Base-by-base conservation (phyloP, 2,113 vertebrate species). In the Atractosteus spatula region DNA sequence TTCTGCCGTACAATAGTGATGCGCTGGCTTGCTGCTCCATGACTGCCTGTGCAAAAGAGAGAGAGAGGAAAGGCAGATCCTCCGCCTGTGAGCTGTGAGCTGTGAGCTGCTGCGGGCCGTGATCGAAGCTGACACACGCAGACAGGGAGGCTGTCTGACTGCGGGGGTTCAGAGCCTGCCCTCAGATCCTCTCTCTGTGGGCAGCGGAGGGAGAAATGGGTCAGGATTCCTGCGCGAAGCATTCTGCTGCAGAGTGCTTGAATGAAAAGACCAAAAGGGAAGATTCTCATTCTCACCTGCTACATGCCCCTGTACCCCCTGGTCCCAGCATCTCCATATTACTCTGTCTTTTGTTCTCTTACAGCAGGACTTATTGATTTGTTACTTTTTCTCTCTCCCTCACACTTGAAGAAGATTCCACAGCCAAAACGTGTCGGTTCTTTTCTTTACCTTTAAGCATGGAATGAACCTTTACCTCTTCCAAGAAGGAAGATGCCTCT, bases 71-170 rank as follows among this genome's bases (percentile, higher is more conserved):
- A 13, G 4, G 17, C 17, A 55, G 47, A 51, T 55, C 10, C 51
- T n/a, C 45, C 41, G 13, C 51, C 47, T 29, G 47, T 7, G 4
- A 65, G 3, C 17, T 13, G 17, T 7, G 56, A 11, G 16, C 3
- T 43, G 42, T 45, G 64, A 0, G 42, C 64, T 16, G 43, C 16
- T 7, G 54, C 4, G 8, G 68, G 69, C 43, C 55, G 3, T 45
- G 71, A 72, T 72, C 55, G 41, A 7, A n/a, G 54, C 41, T 29
- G 63, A 59, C 71, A 3, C 55, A 55, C 63, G 3, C 8, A 17
- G 54, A 66, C 6, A 44, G 5, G 14, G 16, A 3, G 43, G 66
- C 43, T 54, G 45, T 47, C 66, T 66, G 62, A 62, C 61, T 11
- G 55, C 55, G 8, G 14, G 13, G 1, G 17, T 29, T 3, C 3